phyloP scores from a whole-genome alignment of 1,140 invertebrate genomes.

The Anastrepha ludens region DNA sequence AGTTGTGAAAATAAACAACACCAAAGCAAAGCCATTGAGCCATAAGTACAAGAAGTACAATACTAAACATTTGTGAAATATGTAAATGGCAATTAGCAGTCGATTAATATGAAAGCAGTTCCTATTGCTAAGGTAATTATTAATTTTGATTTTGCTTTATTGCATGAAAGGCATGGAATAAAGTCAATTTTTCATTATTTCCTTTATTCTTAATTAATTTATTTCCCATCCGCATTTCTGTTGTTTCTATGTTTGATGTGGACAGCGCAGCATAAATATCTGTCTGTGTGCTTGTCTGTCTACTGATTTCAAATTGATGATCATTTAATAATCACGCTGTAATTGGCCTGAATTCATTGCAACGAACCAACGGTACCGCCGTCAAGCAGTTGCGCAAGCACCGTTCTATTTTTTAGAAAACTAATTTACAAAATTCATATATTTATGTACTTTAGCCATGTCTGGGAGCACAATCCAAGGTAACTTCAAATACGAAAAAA shows the following conservation, averaged over 20 bases:
- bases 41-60: too few species aligned
- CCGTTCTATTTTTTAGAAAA: conserved; percentile 39
- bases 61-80: too few species aligned
- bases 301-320: conserved; percentile 40
- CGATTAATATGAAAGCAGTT: background rate
- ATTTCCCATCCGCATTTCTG: background rate
- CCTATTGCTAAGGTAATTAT: background rate
- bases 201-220: conserved; percentile 28
- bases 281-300: background rate
- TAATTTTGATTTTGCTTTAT: background rate
- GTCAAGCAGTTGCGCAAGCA: background rate
- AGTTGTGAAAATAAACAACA: too few species aligned
- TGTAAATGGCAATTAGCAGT: too few species aligned
- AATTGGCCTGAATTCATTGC: conserved; percentile 45
- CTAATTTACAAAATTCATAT: conserved; percentile 49
- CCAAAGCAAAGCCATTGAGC: too few species aligned
- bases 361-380: conserved; percentile 4
- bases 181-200: conserved; percentile 9
- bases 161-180: background rate
- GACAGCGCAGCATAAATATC: background rate
- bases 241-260: background rate
- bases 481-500: background rate
- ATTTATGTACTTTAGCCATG: conserved; percentile 27
- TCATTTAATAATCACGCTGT: conserved; percentile 50
- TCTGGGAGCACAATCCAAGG: conserved; percentile 27